These are phyloP conservation scores for Actinia equina DNA, from an alignment of 64 coral and sea anemone genomes.

Conservation along the genomic window DNA sequence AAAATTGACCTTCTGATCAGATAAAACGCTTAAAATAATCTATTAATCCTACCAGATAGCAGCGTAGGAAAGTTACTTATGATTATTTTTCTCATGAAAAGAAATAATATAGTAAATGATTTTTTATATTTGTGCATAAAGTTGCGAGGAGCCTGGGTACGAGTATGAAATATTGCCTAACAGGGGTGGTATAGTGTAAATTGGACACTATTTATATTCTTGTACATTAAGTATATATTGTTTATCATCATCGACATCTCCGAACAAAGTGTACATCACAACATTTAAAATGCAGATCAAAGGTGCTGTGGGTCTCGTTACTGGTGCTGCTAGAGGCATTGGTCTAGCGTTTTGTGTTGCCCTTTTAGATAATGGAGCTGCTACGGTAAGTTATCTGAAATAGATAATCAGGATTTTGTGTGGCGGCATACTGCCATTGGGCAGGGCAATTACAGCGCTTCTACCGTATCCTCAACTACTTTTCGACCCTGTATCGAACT, in stretches of 20 bases:
- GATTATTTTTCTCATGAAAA: background rate
- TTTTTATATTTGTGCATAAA: background rate
- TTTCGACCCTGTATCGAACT: background rate
- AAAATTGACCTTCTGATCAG: background rate
- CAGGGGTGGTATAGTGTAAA: background rate
- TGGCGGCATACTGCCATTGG: background rate
- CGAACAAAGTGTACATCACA: background rate
- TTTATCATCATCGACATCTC: background rate
- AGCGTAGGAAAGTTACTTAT: background rate
- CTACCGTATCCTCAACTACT: no score
- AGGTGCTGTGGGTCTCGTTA: conserved; percentile 50
- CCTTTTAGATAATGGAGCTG: conserved; percentile 56
- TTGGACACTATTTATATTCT: background rate
- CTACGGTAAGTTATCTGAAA: conserved; percentile 28
- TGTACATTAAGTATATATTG: background rate
- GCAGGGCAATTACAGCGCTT: background rate
- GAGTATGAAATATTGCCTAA: background rate
- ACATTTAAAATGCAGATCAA: conserved; percentile 49
- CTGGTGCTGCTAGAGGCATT: conserved; percentile 78
- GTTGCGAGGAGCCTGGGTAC: background rate
- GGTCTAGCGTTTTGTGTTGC: conserved; percentile 61
- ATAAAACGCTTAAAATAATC: background rate
- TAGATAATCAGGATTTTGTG: no score
- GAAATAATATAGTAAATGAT: background rate
- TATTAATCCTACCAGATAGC: background rate